Base-by-base conservation (phyloP, 1,140 invertebrate species). In the Globodera ellingtonae region DNA sequence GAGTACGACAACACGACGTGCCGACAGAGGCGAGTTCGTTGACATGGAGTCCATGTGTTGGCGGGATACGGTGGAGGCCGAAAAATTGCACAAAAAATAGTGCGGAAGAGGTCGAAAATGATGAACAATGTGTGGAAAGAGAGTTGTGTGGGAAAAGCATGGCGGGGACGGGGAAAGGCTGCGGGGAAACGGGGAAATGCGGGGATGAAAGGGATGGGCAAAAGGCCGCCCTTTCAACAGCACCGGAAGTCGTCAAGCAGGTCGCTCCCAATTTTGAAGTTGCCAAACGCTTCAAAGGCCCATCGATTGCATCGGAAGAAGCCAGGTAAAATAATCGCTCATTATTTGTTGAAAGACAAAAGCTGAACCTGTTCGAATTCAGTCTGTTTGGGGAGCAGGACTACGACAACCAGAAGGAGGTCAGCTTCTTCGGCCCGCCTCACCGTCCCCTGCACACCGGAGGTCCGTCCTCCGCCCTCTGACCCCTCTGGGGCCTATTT, bases 371-470 rank as follows among this genome's bases (percentile, higher is more conserved):
- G 15, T 15, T 48, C 6, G 44, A 44, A 18, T 21, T 24, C 21
- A 83, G 76, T 76, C 71, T 83, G n/a, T 83, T 86, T 74, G 83
- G 82, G 35, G 82, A 83, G 18, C 83, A 85, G 44, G 82, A 83
- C 47, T 83, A 83, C 59, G 78, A 82, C 13, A 66, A 83, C 52
- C 82, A 83, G 66, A 59, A 85, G 47, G 82, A 85, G 75, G 71
- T 83, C 48, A 79, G 56, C 10, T 83, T 85, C 47, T 83, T 83
- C 62, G 82, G 82, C 7, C 83, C 82, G 46, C 82, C 82, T 35
- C 56, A 83, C 35, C 44, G 70, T 24, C 21, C 44, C 18, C 15
- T 46, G 50, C n/a, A 46, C 62, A 79, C 10, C 73, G 50, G 44
- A 69, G 44, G 48, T 75, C 24, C 4, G 47, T 75, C 59, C 6